Evolutionary conservation across 2,113 vertebrate genomes (phyloP).

Genomic region (Aramus guarauna): DNA sequence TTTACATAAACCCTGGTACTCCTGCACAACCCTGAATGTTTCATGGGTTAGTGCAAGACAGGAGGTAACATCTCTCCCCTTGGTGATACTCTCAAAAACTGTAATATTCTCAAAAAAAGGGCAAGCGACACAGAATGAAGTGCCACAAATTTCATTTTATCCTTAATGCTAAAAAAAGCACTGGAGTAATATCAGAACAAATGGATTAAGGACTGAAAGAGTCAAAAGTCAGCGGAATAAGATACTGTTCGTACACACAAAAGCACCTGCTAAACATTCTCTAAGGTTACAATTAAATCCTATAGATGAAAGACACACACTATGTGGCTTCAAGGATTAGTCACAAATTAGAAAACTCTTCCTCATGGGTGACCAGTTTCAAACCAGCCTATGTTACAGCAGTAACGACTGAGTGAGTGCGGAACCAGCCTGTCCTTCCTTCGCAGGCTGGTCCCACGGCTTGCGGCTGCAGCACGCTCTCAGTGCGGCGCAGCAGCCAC

Average conservation of each 20-base stretch:
- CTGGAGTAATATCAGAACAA: neutral
- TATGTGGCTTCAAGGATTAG: neutral
- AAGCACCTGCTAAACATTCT: neutral
- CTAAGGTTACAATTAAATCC: neutral
- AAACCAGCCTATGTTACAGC: neutral
- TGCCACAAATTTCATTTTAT: neutral
- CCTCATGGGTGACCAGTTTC: neutral
- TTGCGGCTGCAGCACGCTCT: neutral
- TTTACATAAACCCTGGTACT: neutral
- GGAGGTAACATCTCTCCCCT: neutral
- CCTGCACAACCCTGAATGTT: neutral
- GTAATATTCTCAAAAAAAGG: neutral
- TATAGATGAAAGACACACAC: neutral
- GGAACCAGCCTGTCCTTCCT: neutral
- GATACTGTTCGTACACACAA: neutral
- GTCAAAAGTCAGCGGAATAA: neutral
- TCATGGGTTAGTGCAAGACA: neutral
- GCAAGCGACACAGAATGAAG: neutral
- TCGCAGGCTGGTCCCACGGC: neutral
- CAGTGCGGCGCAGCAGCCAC: accelerated
- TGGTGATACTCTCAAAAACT: neutral
- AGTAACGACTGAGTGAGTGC: accelerated
- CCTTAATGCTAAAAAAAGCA: neutral
- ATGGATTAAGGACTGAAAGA: neutral
- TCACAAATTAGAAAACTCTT: neutral